Evolutionary conservation across 2,797 vertebrate genomes (phyloP).

Genomic region (Lutjanus argentimaculatus): DNA sequence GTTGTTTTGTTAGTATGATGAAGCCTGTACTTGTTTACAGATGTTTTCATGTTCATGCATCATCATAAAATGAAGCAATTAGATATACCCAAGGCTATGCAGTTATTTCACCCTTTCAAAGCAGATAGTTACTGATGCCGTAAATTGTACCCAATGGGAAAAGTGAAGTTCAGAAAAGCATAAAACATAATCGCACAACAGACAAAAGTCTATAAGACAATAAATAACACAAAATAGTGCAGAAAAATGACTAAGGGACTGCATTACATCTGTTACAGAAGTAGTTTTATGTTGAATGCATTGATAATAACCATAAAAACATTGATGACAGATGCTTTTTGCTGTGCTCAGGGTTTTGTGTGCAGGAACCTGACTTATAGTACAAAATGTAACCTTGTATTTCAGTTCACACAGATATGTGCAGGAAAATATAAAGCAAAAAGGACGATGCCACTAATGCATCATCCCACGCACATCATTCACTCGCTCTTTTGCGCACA

Average conservation of each 20-base stretch:
- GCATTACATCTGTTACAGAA: background rate
- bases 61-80: constrained; percentile 26
- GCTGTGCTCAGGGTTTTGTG: background rate
- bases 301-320: background rate
- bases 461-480: constrained; percentile 19
- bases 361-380: constrained; percentile 5
- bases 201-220: background rate
- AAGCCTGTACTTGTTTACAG: constrained; percentile 23
- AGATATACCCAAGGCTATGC: background rate
- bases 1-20: background rate
- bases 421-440: background rate
- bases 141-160: constrained; percentile 21
- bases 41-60: constrained; percentile 28
- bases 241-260: background rate
- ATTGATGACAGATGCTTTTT: constrained; percentile 1
- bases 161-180: constrained; percentile 1
- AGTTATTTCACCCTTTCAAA: constrained; percentile 22
- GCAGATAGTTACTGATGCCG: background rate
- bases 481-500: constrained; percentile 1
- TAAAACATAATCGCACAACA: background rate
- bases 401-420: constrained; percentile 5
- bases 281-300: constrained; percentile 3
- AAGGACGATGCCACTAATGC: constrained; percentile 23
- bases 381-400: background rate
- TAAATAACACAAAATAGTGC: background rate